phyloP scores from a whole-genome alignment of 2,113 vertebrate genomes.

The Spilogale gracilis region DNA sequence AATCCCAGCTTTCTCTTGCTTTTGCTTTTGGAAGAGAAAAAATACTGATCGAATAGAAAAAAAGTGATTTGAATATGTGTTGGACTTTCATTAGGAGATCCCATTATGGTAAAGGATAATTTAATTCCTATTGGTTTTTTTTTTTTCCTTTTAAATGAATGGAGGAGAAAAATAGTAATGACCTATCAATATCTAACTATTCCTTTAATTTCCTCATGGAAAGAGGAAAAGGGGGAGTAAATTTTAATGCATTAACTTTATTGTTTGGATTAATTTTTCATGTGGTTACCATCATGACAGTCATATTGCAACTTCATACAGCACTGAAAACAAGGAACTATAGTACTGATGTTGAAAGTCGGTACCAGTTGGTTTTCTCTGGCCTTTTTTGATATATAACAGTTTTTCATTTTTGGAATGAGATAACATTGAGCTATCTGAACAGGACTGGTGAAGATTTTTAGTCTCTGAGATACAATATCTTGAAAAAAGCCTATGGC shows the following conservation, averaged over 20 bases:
- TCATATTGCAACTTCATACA: background rate
- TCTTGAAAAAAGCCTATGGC: slow-evolving; percentile 11
- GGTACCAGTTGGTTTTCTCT: background rate
- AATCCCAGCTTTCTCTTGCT: slow-evolving; percentile 22
- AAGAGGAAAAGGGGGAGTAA: slow-evolving; percentile 10
- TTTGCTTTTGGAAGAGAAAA: slow-evolving; percentile 28
- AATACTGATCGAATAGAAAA: background rate
- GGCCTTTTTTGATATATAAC: background rate
- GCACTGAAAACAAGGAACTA: background rate
- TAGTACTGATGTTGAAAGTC: slow-evolving; percentile 11
- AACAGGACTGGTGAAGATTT: slow-evolving; percentile 35
- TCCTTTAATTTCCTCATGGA: slow-evolving; percentile 16
- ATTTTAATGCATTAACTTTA: slow-evolving; percentile 45
- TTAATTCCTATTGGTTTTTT: background rate
- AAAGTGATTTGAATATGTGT: background rate
- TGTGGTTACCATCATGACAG: background rate
- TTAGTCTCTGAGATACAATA: background rate
- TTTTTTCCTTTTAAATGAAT: slow-evolving; percentile 37
- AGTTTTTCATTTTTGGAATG: slow-evolving; percentile 33
- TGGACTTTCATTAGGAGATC: slow-evolving; percentile 20
- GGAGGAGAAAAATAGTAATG: slow-evolving; percentile 17
- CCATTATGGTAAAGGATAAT: background rate
- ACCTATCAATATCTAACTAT: background rate
- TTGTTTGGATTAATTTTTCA: slow-evolving; percentile 38
- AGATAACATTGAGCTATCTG: slow-evolving; percentile 28